These are phyloP conservation scores for Tapirus terrestris DNA, from an alignment of 2,113 vertebrate genomes.

Conservation along the genomic window DNA sequence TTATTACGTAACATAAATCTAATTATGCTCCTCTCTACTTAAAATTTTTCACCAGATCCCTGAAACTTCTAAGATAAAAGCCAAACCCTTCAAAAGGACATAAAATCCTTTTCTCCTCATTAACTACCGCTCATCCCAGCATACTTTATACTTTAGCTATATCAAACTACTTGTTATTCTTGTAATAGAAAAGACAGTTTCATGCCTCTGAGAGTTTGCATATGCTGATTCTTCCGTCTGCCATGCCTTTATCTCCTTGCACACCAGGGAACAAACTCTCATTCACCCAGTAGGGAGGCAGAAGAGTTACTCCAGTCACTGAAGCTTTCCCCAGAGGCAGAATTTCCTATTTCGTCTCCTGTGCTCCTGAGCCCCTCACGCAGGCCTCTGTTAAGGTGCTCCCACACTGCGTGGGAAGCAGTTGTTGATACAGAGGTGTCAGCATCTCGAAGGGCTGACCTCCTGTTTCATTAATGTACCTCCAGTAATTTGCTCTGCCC, in stretches of 20 bases:
- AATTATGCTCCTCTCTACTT: background rate
- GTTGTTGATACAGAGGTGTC: background rate
- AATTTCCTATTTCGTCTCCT: background rate
- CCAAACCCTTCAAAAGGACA: background rate
- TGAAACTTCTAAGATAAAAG: background rate
- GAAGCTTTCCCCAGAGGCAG: background rate
- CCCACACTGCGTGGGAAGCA: background rate
- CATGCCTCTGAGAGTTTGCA: background rate
- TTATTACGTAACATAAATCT: background rate
- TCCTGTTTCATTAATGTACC: background rate
- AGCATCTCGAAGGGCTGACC: background rate
- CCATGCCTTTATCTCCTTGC: background rate
- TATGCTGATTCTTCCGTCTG: background rate
- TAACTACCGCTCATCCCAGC: background rate
- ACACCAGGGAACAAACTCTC: background rate
- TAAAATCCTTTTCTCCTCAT: background rate
- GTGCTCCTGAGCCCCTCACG: background rate
- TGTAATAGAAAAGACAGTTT: background rate
- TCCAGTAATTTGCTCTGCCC: background rate
- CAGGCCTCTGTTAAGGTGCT: background rate
- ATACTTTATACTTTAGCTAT: background rate
- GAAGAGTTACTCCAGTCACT: background rate
- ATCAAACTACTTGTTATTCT: background rate
- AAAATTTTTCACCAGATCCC: background rate
- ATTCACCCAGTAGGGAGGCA: background rate